Evolutionary conservation across 2,888 invertebrate species (phyloP).

Genomic region (Cosmorhoe ocellata): DNA sequence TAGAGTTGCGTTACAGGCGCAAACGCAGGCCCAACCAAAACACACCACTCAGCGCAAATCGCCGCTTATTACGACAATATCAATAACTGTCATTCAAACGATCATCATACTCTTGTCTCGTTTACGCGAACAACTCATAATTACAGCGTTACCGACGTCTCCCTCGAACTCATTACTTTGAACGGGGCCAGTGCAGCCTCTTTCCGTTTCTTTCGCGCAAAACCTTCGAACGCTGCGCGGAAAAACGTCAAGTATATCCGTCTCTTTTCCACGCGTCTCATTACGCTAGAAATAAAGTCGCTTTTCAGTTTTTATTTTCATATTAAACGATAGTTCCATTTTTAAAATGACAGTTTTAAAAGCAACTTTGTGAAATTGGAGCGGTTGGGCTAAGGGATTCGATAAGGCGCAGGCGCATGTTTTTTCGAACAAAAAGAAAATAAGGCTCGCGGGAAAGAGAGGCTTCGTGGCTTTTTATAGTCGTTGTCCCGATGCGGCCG

Average conservation of each 20-base stretch:
- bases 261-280: slow-evolving; percentile 55
- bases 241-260: slow-evolving; percentile 45
- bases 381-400: slow-evolving; percentile 57
- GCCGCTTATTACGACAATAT: slow-evolving; percentile 70
- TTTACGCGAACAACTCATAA: slow-evolving; percentile 73
- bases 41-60: slow-evolving; percentile 59
- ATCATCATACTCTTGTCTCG: slow-evolving; percentile 77
- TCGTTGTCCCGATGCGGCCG: slow-evolving; percentile 76
- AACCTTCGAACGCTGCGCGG: slow-evolving; percentile 47
- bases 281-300: slow-evolving; percentile 54
- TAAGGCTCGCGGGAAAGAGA: slow-evolving; percentile 77
- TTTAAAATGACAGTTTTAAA: slow-evolving; percentile 62
- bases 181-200: slow-evolving; percentile 56
- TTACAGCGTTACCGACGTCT: slow-evolving; percentile 73
- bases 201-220: slow-evolving; percentile 71
- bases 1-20: slow-evolving; percentile 59
- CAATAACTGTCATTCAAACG: slow-evolving; percentile 78
- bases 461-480: slow-evolving; percentile 78
- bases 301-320: slow-evolving; percentile 53
- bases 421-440: slow-evolving; percentile 70
- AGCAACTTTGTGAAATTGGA: slow-evolving; percentile 58
- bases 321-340: slow-evolving; percentile 53
- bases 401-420: slow-evolving; percentile 64
- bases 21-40: slow-evolving; percentile 48
- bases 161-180: slow-evolving; percentile 76